Evolutionary conservation across 2,797 vertebrate genomes (phyloP).

Genomic region (Sus cebifrons): DNA sequence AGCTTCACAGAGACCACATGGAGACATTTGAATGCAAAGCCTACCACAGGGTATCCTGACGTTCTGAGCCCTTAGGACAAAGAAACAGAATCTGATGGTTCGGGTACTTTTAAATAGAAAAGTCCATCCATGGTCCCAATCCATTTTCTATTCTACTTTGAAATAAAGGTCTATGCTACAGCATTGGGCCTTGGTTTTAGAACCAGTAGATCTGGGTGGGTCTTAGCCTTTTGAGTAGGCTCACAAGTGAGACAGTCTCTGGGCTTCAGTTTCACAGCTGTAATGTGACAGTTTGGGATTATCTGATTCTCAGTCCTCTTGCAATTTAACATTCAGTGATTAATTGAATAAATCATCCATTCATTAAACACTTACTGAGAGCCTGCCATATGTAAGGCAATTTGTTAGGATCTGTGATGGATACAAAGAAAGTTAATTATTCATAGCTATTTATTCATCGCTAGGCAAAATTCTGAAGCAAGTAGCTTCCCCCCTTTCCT

Average conservation of each 20-base stretch:
- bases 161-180: not conserved
- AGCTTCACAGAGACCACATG: not conserved
- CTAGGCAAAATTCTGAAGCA: conserved; percentile 10
- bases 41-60: not conserved
- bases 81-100: not conserved
- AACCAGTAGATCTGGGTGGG: not conserved
- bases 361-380: conserved; percentile 69
- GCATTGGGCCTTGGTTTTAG: accelerated
- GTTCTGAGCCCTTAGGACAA: not conserved
- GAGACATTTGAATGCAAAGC: not conserved
- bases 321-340: conserved; percentile 52
- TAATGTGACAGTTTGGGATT: conserved; percentile 44
- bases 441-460: conserved; percentile 50
- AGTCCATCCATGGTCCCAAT: not conserved
- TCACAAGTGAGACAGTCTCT: not conserved
- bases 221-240: not conserved
- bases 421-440: conserved; percentile 65
- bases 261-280: not conserved
- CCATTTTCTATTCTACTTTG: not conserved
- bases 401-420: conserved; percentile 47
- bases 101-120: conserved; percentile 30
- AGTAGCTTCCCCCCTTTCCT: not conserved
- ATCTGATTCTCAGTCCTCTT: not conserved
- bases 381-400: conserved; percentile 47
- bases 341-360: conserved; percentile 64